Base-by-base conservation (phyloP, 2,113 vertebrate species). In the Syrrhaptes paradoxus region DNA sequence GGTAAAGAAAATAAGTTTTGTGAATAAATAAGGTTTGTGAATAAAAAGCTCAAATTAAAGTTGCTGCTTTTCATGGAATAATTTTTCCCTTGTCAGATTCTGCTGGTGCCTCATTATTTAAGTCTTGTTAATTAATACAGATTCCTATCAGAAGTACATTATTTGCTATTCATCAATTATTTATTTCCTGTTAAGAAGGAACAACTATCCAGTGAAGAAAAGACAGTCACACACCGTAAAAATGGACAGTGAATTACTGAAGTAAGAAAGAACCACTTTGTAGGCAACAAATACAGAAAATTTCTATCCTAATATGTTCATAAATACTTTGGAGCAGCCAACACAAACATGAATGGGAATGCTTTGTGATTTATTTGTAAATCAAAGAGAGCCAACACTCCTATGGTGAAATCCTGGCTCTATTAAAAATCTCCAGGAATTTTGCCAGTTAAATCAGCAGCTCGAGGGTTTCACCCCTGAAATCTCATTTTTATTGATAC, bases 341-440 rank as follows among this genome's bases (percentile, higher is more conserved):
- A 68, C n/a, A 95, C 36, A 91, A 95, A 90, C 65, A 79, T 67
- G 58, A 88, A 88, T 74, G 18, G 14, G 34, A 93, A 76, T 63
- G 38, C 13, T 85, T 80, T 85, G 71, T 87, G 51, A 85, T 89
- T 94, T 93, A 85, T 94, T 85, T 90, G 82, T 85, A 93, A 91
- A 71, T 24, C 43, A 59, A 73, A 68, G 28, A 58, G 5, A 90
- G 59, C 76, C 74, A 96, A 59, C 32, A 71, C 20, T 83, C 72
- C 67, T 67, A 63, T 73, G 63, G 70, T 76, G 66, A 91, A 95
- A 85, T 74, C n/a, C 71, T 80, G 58, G 8, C 45, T 22, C 62
- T 93, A 48, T 45, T 80, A 59, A 85, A 91, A 94, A 86, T 51
- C 46, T 71, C 45, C 55, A 88, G 85, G 78, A 90, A 76, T 94